Percentiles rank a stretch among this genome's conserved stretches.
Conservation (phyloP, 2,888 invertebrate genomes). For the Malachius bipustulatus region DNA sequence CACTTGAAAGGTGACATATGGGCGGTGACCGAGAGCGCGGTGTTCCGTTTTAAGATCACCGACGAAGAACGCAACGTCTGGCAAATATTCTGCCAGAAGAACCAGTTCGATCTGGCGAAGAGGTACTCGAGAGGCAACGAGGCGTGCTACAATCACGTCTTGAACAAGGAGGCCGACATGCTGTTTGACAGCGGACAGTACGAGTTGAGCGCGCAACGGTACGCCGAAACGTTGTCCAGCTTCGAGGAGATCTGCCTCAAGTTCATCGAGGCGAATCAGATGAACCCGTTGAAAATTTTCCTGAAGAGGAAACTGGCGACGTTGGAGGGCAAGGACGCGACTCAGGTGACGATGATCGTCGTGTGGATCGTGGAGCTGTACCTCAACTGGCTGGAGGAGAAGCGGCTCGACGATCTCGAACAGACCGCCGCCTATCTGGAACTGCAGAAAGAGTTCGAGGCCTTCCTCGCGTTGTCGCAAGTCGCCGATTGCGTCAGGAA, state of each 20-base stretch:
- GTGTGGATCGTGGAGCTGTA: constrained; percentile 92
- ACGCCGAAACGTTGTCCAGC: constrained; percentile 79
- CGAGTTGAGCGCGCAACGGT: constrained; percentile 73
- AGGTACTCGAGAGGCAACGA: constrained; percentile 72
- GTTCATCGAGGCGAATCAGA: constrained; percentile 68
- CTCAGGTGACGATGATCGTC: constrained; percentile 84
- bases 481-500: constrained; percentile 69
- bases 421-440: constrained; percentile 40
- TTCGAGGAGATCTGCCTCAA: constrained; percentile 93
- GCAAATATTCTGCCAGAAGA: constrained; percentile 77
- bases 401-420: constrained; percentile 41
- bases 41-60: constrained; percentile 75
- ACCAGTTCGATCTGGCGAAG: constrained; percentile 78
- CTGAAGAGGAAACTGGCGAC: constrained; percentile 71
- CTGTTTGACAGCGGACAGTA: constrained; percentile 68
- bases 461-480: constrained; percentile 57
- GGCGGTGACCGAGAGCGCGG: constrained; percentile 71
- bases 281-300: constrained; percentile 78
- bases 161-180: constrained; percentile 79
- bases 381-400: constrained; percentile 73
- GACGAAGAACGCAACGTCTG: constrained; percentile 80
- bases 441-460: constrained; percentile 65
- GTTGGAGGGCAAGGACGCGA: constrained; percentile 61
- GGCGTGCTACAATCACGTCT: constrained; percentile 68
- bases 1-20: constrained; percentile 70